These are phyloP conservation scores for Eupithecia inturbata DNA, from an alignment of 2,888 invertebrate species.

Conservation along the genomic window DNA sequence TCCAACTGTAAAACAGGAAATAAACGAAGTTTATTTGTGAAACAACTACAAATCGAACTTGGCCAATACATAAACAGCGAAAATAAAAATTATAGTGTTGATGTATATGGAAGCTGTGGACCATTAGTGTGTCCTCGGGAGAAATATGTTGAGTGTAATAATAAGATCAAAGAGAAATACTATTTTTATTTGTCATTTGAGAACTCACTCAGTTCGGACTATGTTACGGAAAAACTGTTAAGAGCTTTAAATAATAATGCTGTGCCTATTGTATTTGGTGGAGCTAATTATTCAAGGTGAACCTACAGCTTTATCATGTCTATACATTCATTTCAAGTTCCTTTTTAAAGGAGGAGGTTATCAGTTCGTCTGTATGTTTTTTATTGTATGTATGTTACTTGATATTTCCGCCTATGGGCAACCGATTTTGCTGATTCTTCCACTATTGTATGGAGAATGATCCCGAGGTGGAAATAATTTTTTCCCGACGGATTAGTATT, in stretches of 20 bases:
- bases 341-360: no score
- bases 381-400: no score
- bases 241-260: constrained; percentile 72
- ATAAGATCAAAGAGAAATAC: constrained; percentile 50
- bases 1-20: constrained; percentile 48
- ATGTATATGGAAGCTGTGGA: constrained; percentile 52
- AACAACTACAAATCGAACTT: constrained; percentile 39
- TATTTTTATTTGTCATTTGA: constrained; percentile 73
- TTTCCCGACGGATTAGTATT: no score
- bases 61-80: constrained; percentile 24
- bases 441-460: no score
- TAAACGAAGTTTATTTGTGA: constrained; percentile 38
- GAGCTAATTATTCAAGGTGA: constrained; percentile 70
- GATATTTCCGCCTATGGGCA: no score
- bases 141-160: constrained; percentile 51
- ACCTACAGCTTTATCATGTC: no score
- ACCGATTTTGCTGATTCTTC: no score
- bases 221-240: constrained; percentile 64
- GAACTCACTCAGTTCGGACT: constrained; percentile 66
- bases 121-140: constrained; percentile 43
- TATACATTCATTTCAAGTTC: neutral
- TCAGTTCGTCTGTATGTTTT: no score
- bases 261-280: constrained; percentile 88
- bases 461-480: no score
- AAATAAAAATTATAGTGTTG: constrained; percentile 30